Conservation (phyloP, 1,140 invertebrate species). For the Coenobita brevimanus region DNA sequence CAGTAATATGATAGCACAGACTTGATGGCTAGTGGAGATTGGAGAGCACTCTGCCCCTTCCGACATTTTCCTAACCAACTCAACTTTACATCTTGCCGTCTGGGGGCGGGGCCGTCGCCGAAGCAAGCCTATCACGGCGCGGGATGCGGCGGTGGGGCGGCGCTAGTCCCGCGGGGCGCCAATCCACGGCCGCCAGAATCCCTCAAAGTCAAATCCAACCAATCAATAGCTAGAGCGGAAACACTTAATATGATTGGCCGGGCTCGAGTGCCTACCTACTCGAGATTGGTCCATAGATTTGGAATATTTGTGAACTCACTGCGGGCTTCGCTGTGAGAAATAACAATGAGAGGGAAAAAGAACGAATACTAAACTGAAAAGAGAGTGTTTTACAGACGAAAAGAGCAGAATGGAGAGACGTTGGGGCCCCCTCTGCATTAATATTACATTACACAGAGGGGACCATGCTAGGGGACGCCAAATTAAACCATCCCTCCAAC, state of each 20-base stretch:
- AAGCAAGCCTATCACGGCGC: conserved; percentile 45
- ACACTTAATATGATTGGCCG: conserved; percentile 69
- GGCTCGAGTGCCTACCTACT: conserved; percentile 66
- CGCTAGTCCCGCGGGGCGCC: conserved; percentile 27
- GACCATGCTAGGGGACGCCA: conserved; percentile 56
- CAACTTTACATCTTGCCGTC: conserved; percentile 67
- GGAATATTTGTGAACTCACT: conserved; percentile 69
- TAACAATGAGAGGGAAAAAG: conserved; percentile 67
- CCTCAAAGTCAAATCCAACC: conserved; percentile 69
- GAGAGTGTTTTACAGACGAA: conserved; percentile 69
- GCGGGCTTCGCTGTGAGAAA: conserved; percentile 67
- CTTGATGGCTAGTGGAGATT: conserved; percentile 68
- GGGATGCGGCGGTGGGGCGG: conserved; percentile 41
- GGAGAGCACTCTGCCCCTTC: conserved; percentile 67
- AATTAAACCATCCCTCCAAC: conserved; percentile 57
- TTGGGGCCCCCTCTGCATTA: conserved; percentile 67
- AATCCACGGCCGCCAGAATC: conserved; percentile 38
- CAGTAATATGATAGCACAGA: conserved; percentile 69
- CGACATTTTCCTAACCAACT: conserved; percentile 69
- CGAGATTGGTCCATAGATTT: conserved; percentile 69
- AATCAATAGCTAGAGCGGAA: conserved; percentile 69
- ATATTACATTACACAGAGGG: conserved; percentile 68
- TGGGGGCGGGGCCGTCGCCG: conserved; percentile 48
- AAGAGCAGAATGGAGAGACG: conserved; percentile 68
- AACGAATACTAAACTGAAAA: conserved; percentile 66